These are phyloP conservation scores for Listronotus bonariensis DNA, from an alignment of 1,140 invertebrate species.

Conservation along the genomic window DNA sequence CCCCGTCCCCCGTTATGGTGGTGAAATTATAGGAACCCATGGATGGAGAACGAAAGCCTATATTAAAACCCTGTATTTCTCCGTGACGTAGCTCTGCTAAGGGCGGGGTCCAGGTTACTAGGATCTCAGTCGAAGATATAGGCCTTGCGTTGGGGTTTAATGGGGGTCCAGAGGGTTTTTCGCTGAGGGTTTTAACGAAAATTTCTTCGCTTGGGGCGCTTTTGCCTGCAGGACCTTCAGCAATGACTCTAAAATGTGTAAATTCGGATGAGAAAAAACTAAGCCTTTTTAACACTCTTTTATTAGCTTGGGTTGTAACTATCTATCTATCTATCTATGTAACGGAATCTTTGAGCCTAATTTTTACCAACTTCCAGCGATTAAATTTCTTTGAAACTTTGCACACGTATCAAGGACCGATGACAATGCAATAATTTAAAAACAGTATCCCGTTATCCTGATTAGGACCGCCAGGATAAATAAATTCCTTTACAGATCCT, in stretches of 20 bases:
- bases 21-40: slow-evolving; percentile 68
- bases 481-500: too few relatives aligned
- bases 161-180: slow-evolving; percentile 77
- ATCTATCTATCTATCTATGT: too few relatives aligned
- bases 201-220: slow-evolving; percentile 74
- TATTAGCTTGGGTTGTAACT: too few relatives aligned
- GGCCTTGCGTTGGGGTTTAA: slow-evolving; percentile 71
- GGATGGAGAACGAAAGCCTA: slow-evolving; percentile 59
- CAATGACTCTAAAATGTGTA: slow-evolving; percentile 62
- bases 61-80: slow-evolving; percentile 70
- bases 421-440: too few relatives aligned
- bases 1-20: slow-evolving; percentile 69
- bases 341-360: too few relatives aligned
- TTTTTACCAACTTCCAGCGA: too few relatives aligned
- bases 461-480: too few relatives aligned
- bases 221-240: slow-evolving; percentile 75
- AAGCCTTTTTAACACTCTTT: too few relatives aligned
- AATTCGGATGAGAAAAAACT: too few relatives aligned
- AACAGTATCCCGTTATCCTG: too few relatives aligned
- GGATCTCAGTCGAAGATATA: slow-evolving; percentile 74
- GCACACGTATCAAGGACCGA: too few relatives aligned
- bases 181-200: slow-evolving; percentile 72
- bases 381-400: too few relatives aligned
- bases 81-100: slow-evolving; percentile 71
- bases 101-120: slow-evolving; percentile 78